These are phyloP conservation scores for Pachypanchax playfairii DNA, from an alignment of 2,113 vertebrate species.

Conservation along the genomic window DNA sequence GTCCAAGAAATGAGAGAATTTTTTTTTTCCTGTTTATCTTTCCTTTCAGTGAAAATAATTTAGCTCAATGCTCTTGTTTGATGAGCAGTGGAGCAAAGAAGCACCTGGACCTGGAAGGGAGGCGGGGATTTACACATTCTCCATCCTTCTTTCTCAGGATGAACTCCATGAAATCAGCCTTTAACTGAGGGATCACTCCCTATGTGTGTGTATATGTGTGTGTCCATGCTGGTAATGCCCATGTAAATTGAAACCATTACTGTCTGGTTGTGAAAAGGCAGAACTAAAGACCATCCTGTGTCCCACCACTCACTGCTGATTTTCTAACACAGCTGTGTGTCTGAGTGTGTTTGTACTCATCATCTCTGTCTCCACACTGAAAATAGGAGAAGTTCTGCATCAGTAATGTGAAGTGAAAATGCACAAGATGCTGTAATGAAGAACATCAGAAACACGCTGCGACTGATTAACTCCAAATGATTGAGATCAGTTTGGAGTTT, in stretches of 20 bases:
- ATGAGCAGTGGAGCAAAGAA: constrained; percentile 13
- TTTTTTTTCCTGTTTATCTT: too few species aligned
- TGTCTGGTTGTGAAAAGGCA: constrained; percentile 51
- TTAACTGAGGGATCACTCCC: constrained; percentile 29
- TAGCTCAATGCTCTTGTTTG: background rate
- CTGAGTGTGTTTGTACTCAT: background rate
- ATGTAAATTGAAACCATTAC: constrained; percentile 58
- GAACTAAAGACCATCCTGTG: constrained; percentile 50
- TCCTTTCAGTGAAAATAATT: too few species aligned
- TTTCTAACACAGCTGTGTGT: constrained; percentile 27
- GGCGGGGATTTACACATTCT: too few species aligned
- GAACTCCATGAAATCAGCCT: constrained; percentile 49
- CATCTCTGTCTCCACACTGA: too few species aligned
- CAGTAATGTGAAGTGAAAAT: too few species aligned
- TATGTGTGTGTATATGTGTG: constrained; percentile 26
- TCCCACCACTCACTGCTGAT: constrained; percentile 30
- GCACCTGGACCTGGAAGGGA: constrained; percentile 41
- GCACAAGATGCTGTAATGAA: too few species aligned
- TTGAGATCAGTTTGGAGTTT: too few species aligned
- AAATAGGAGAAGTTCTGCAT: too few species aligned
- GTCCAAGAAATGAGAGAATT: too few species aligned
- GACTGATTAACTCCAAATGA: too few species aligned
- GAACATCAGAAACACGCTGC: too few species aligned
- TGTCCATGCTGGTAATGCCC: too few species aligned
- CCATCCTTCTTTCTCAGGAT: constrained; percentile 24